Evolutionary conservation across 2,113 vertebrate species (phyloP).

Genomic region (Periophthalmodon schlosseri): DNA sequence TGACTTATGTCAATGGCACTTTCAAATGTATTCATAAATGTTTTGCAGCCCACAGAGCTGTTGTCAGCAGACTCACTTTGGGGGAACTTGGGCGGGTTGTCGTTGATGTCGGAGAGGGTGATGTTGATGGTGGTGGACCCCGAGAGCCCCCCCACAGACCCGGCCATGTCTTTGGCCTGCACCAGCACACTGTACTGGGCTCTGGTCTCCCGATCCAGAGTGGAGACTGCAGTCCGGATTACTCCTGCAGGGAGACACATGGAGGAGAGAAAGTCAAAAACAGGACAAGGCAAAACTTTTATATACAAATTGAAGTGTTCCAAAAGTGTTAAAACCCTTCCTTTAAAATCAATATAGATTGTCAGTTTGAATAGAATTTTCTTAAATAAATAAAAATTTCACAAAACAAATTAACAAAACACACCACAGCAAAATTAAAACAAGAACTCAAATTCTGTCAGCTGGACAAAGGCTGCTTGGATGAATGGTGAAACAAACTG

Average conservation of each 20-base stretch:
- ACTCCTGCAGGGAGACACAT: slow-evolving; percentile 76
- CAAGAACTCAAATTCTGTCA: too few relatives aligned
- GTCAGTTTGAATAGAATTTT: too few relatives aligned
- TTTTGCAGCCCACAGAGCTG: too few relatives aligned
- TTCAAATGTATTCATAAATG: too few relatives aligned
- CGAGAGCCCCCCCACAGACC: slow-evolving; percentile 91
- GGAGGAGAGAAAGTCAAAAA: neutral
- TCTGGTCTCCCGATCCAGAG: slow-evolving; percentile 92
- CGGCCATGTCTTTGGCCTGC: slow-evolving; percentile 98
- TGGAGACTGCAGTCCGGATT: slow-evolving; percentile 89
- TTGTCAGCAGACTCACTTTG: slow-evolving; percentile 80
- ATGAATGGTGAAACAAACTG: too few relatives aligned
- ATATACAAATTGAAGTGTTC: too few relatives aligned
- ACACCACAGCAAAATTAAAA: too few relatives aligned
- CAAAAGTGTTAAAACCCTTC: too few relatives aligned
- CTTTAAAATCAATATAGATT: too few relatives aligned
- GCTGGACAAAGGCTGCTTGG: too few relatives aligned
- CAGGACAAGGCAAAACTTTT: neutral
- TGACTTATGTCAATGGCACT: neutral
- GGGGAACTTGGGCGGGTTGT: slow-evolving; percentile 86
- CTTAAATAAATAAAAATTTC: too few relatives aligned
- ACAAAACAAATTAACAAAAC: too few relatives aligned
- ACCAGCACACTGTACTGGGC: slow-evolving; percentile 89
- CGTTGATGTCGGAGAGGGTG: slow-evolving; percentile 81
- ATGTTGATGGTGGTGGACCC: slow-evolving; percentile 92